Conservation (phyloP, 2,888 invertebrate species). For the Polyommatus iphigenia region DNA sequence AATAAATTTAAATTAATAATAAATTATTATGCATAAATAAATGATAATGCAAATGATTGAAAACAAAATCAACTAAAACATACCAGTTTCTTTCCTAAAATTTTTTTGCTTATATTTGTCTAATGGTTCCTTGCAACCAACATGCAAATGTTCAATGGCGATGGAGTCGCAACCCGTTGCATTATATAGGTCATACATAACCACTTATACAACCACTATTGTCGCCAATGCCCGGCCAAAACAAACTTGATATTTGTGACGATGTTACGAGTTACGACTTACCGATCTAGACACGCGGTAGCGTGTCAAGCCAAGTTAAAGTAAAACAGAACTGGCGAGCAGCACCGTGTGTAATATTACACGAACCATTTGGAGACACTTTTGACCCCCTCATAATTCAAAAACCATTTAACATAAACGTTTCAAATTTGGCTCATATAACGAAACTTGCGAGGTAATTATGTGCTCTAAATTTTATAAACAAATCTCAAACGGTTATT, state of each 20-base stretch:
- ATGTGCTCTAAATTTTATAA: too few relatives aligned
- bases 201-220: slow-evolving; percentile 1
- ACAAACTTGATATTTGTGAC: neutral
- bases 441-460: too few relatives aligned
- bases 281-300: too few relatives aligned
- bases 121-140: neutral
- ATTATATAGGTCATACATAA: slow-evolving; percentile 17
- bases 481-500: too few relatives aligned
- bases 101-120: neutral
- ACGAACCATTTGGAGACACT: too few relatives aligned
- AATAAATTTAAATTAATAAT: neutral
- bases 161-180: neutral
- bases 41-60: neutral
- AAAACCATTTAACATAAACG: too few relatives aligned
- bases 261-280: neutral
- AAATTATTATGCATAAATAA: neutral
- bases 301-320: too few relatives aligned
- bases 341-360: too few relatives aligned
- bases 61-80: neutral
- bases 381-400: too few relatives aligned
- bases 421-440: too few relatives aligned
- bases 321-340: too few relatives aligned
- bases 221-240: neutral
- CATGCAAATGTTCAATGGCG: neutral
- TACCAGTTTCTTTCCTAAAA: neutral